Percentiles rank a stretch among this genome's conserved stretches.
These are phyloP conservation scores for Xylota sylvarum DNA, from an alignment of 2,888 invertebrate species.

Conservation along the genomic window DNA sequence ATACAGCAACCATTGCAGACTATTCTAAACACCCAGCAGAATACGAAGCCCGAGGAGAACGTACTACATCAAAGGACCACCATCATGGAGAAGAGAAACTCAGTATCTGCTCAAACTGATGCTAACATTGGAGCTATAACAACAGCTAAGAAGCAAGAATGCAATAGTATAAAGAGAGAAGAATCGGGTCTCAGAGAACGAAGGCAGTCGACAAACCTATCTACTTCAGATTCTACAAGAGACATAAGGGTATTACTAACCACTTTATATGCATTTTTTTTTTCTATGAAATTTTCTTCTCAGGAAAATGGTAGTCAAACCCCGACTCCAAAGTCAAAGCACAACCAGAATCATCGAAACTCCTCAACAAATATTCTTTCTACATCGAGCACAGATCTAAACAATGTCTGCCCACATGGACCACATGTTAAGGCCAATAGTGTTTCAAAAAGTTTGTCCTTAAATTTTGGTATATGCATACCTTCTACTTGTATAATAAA, in stretches of 20 bases:
- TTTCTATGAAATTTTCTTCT: neutral
- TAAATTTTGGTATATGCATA: neutral
- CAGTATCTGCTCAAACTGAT: slow-evolving; percentile 84
- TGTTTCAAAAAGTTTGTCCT: slow-evolving; percentile 81
- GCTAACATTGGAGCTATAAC: slow-evolving; percentile 81
- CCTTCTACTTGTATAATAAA: neutral
- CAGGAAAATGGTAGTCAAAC: slow-evolving; percentile 82
- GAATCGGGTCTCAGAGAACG: slow-evolving; percentile 81
- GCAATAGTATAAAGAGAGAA: slow-evolving; percentile 79
- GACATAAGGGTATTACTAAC: slow-evolving; percentile 77
- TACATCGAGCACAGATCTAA: slow-evolving; percentile 84
- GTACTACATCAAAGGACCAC: slow-evolving; percentile 68
- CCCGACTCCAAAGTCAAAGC: slow-evolving; percentile 82
- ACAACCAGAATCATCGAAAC: slow-evolving; percentile 82
- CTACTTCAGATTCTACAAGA: slow-evolving; percentile 75
- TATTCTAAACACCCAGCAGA: slow-evolving; percentile 57
- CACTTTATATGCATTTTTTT: too few relatives aligned
- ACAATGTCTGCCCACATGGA: slow-evolving; percentile 83
- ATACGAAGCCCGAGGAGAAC: slow-evolving; percentile 66
- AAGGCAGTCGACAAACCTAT: slow-evolving; percentile 80
- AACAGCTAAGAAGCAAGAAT: slow-evolving; percentile 80
- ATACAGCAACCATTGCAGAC: slow-evolving; percentile 59
- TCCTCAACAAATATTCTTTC: slow-evolving; percentile 83
- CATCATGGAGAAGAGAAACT: slow-evolving; percentile 82
- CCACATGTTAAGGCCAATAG: slow-evolving; percentile 82